Evolutionary conservation across 2,113 vertebrate genomes (phyloP).

Genomic region (Dromaius novaehollandiae): DNA sequence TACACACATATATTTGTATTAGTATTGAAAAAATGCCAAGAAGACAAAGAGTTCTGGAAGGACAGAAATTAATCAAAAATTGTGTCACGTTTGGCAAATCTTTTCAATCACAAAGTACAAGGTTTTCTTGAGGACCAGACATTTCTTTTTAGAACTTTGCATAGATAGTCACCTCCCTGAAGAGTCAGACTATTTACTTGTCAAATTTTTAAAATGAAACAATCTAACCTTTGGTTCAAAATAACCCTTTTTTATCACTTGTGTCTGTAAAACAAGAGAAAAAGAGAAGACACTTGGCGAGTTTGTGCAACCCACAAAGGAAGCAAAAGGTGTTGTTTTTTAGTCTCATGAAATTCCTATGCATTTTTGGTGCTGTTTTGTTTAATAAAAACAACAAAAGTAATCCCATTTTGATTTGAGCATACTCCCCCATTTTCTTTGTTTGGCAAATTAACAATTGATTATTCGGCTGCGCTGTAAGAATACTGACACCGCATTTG

Average conservation of each 20-base stretch:
- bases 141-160: neutral
- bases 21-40: neutral
- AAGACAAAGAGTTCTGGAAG: neutral
- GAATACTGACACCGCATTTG: neutral
- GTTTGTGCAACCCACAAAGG: neutral
- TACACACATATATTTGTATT: neutral
- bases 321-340: neutral
- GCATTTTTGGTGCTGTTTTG: neutral
- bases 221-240: neutral
- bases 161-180: neutral
- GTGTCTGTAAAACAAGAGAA: neutral
- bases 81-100: accelerated
- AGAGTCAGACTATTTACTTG: neutral
- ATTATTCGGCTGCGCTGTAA: neutral
- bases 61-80: neutral
- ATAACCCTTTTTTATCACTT: neutral
- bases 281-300: neutral
- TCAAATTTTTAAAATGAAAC: neutral
- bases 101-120: neutral
- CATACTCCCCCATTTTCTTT: neutral
- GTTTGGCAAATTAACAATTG: neutral
- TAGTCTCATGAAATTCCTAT: neutral
- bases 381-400: neutral
- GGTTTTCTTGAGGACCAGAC: neutral
- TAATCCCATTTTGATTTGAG: neutral